A percentile compares a stretch with the other conserved stretches of the same genome.
These are phyloP conservation scores for Diogma glabrata DNA, from an alignment of 2,888 invertebrate species.

Conservation along the genomic window DNA sequence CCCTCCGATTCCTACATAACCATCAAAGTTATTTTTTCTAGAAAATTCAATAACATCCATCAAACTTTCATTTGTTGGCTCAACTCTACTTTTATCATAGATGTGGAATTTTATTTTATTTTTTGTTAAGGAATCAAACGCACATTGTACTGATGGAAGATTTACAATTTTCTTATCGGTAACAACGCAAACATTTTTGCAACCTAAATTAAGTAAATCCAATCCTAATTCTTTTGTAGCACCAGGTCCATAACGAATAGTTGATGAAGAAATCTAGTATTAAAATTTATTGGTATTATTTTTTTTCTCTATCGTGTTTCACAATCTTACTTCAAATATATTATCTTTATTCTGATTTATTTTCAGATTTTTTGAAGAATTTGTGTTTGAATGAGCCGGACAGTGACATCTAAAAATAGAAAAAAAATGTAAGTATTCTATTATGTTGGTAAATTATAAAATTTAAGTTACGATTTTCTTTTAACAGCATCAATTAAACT, in stretches of 20 bases:
- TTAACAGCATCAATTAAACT: slow-evolving; percentile 54
- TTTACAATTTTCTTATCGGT: slow-evolving; percentile 66
- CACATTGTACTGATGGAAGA: slow-evolving; percentile 57
- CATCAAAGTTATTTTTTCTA: slow-evolving; percentile 61
- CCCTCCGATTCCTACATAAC: slow-evolving; percentile 81
- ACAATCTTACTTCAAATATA: slow-evolving; percentile 60
- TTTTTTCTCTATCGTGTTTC: slow-evolving; percentile 5
- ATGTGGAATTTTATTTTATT: slow-evolving; percentile 62
- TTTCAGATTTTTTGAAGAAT: slow-evolving; percentile 38
- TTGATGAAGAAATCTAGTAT: slow-evolving; percentile 76
- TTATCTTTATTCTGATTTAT: slow-evolving; percentile 49
- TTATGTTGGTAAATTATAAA: slow-evolving; percentile 10
- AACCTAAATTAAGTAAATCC: slow-evolving; percentile 67
- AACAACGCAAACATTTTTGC: slow-evolving; percentile 72
- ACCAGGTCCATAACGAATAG: slow-evolving; percentile 77
- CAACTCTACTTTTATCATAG: slow-evolving; percentile 68
- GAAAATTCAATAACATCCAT: slow-evolving; percentile 66
- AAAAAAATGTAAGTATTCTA: background rate
- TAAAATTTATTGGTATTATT: slow-evolving; percentile 6
- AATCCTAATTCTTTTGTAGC: slow-evolving; percentile 75
- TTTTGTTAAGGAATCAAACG: slow-evolving; percentile 59
- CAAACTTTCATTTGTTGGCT: slow-evolving; percentile 60
- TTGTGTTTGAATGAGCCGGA: slow-evolving; percentile 59
- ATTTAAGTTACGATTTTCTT: slow-evolving; percentile 50
- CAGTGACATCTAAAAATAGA: slow-evolving; percentile 54